These are phyloP conservation scores for Caenorhabditis imperialis DNA, from an alignment of 2,888 invertebrate genomes.

Conservation along the genomic window DNA sequence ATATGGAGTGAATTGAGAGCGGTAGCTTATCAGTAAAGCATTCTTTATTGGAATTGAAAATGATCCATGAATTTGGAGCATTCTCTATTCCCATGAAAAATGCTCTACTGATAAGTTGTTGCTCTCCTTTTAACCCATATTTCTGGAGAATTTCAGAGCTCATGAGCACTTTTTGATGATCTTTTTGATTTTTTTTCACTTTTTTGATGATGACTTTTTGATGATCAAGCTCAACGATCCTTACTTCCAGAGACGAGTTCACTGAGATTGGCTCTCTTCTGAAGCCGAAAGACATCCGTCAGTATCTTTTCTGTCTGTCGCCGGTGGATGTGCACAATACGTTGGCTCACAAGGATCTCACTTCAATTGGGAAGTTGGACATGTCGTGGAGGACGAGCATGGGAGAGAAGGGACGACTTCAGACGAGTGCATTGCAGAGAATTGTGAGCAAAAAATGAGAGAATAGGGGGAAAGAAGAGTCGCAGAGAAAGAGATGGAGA, in stretches of 20 bases:
- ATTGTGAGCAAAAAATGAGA: constrained; percentile 82
- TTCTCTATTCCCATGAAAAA: too few relatives aligned
- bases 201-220: too few relatives aligned
- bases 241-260: constrained; percentile 52
- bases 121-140: too few relatives aligned
- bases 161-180: too few relatives aligned
- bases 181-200: too few relatives aligned
- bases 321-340: constrained; percentile 63
- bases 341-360: constrained; percentile 82
- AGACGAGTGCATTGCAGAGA: constrained; percentile 93
- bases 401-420: constrained; percentile 94
- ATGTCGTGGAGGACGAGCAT: constrained; percentile 97
- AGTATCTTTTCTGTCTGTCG: constrained; percentile 89
- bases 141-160: too few relatives aligned
- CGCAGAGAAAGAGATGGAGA: neutral
- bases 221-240: too few relatives aligned
- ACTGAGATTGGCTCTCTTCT: constrained; percentile 79
- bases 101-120: too few relatives aligned
- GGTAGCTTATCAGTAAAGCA: too few relatives aligned
- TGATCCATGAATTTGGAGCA: too few relatives aligned
- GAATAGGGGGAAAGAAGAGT: neutral
- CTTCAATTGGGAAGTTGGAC: constrained; percentile 94
- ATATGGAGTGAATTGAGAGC: too few relatives aligned
- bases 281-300: constrained; percentile 91
- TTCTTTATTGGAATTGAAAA: too few relatives aligned